These are phyloP conservation scores for Aphelenchoides fujianensis DNA, from an alignment of 1,140 invertebrate species.

Conservation along the genomic window DNA sequence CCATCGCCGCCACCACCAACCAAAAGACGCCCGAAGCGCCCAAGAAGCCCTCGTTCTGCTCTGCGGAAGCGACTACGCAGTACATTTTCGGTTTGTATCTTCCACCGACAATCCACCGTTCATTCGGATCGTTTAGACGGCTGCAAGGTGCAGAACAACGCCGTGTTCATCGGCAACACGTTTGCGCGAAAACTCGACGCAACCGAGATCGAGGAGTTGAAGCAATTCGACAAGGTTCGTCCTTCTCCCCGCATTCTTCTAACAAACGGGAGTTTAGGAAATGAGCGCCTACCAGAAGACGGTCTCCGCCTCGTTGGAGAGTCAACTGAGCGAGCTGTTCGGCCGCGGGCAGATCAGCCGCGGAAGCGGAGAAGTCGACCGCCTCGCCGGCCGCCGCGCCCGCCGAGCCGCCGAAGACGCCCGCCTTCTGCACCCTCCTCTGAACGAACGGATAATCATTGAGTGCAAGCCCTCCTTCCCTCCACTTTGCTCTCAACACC, in stretches of 20 bases:
- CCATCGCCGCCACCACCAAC: background rate
- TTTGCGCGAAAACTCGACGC: conserved; percentile 52
- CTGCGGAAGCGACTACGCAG: conserved; percentile 53
- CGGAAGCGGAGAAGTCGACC: conserved; percentile 22
- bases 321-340: conserved; percentile 40
- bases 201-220: conserved; percentile 48
- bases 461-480: background rate
- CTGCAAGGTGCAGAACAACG: conserved; percentile 53
- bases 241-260: background rate
- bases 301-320: conserved; percentile 41
- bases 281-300: conserved; percentile 46
- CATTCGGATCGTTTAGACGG: conserved; percentile 25
- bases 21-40: conserved; percentile 33
- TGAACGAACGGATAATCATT: conserved; percentile 34
- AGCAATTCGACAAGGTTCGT: conserved; percentile 42
- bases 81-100: conserved; percentile 53
- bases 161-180: conserved; percentile 53
- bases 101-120: background rate
- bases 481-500: background rate
- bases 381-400: conserved; percentile 19
- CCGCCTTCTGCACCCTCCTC: conserved; percentile 47
- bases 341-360: conserved; percentile 23
- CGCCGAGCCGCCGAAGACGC: conserved; percentile 42
- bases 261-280: conserved; percentile 6
- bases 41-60: conserved; percentile 47